Conservation (phyloP, 2,113 vertebrate genomes). For the Sylvietta virens region DNA sequence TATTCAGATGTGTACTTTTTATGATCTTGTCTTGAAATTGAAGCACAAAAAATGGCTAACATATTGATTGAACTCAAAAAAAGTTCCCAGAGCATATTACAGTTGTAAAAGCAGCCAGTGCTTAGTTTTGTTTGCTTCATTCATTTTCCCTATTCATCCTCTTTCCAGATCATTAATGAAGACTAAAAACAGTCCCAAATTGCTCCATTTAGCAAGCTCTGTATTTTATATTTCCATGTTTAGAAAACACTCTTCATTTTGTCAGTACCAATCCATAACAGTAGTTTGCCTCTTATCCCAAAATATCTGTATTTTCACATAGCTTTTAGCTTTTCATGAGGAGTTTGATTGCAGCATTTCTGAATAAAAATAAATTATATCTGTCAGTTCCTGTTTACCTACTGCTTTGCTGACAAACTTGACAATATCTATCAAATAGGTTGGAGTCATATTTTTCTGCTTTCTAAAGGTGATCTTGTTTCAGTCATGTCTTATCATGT, state of each 20-base stretch:
- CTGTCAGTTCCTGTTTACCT: not conserved
- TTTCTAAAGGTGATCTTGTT: not conserved
- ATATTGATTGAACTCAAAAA: not conserved
- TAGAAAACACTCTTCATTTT: slow-evolving; percentile 23
- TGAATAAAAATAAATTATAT: slow-evolving; percentile 1
- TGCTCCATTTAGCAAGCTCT: not conserved
- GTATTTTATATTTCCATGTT: slow-evolving; percentile 3
- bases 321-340: not conserved
- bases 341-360: not conserved
- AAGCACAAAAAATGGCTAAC: not conserved
- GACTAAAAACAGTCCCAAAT: not conserved
- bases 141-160: slow-evolving; percentile 12
- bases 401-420: not conserved
- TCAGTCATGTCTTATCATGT: not conserved
- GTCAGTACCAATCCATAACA: not conserved
- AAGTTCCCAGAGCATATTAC: not conserved
- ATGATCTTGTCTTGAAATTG: not conserved
- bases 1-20: not conserved
- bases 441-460: not conserved
- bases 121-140: not conserved
- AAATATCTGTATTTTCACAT: not conserved
- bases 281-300: not conserved
- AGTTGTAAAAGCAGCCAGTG: not conserved
- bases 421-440: not conserved
- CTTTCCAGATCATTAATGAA: slow-evolving; percentile 40